Evolutionary conservation across 2,113 vertebrate genomes (phyloP).

Genomic region (Polyodon spathula): DNA sequence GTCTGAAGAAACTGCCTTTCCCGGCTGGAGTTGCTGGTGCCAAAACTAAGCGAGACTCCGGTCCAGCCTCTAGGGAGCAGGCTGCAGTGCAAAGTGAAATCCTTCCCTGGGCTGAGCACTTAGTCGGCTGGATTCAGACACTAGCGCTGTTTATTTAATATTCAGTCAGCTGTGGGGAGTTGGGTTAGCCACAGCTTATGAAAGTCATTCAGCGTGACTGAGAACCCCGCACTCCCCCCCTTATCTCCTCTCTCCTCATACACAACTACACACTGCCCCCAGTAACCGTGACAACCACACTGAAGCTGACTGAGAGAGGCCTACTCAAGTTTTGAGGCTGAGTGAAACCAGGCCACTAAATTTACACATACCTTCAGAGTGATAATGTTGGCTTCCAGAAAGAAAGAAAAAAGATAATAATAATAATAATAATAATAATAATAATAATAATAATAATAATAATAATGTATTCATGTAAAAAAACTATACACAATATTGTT

Average conservation of each 20-base stretch:
- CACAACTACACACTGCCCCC: neutral
- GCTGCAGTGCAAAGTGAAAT: constrained; percentile 16
- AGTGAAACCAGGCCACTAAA: constrained; percentile 12
- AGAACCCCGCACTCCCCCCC: constrained; percentile 38
- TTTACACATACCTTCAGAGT: constrained; percentile 3
- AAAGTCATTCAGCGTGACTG: constrained; percentile 57
- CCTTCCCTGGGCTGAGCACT: constrained; percentile 31
- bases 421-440: neutral
- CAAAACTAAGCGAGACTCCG: constrained; percentile 57
- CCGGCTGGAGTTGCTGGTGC: constrained; percentile 51
- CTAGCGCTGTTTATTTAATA: constrained; percentile 66
- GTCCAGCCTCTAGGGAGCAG: constrained; percentile 34
- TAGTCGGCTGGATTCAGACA: constrained; percentile 43
- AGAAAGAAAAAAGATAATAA: neutral
- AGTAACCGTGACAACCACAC: constrained; percentile 1
- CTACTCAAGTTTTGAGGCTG: too few relatives aligned
- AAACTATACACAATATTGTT: too few relatives aligned
- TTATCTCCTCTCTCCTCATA: too few relatives aligned
- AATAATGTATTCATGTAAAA: too few relatives aligned
- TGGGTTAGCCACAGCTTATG: constrained; percentile 63
- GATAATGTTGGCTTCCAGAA: neutral
- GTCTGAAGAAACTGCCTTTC: constrained; percentile 35
- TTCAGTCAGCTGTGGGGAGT: constrained; percentile 59
- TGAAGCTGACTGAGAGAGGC: constrained; percentile 21
- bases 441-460: too few relatives aligned